Conservation (phyloP, 2,113 vertebrate genomes). For the Amphilophus citrinellus region DNA sequence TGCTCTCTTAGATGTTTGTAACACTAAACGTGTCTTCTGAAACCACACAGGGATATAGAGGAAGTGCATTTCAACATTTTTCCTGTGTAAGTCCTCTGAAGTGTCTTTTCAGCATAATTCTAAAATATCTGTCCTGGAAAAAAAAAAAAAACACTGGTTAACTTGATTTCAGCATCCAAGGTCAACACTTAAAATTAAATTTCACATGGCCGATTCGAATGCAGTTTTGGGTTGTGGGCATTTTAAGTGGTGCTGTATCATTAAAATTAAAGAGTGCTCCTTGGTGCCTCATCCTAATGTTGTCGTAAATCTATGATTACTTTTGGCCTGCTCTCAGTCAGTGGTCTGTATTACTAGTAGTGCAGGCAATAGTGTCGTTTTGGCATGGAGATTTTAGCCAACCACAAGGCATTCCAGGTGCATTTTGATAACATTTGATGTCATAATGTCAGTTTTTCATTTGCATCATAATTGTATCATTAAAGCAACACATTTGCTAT, state of each 20-base stretch:
- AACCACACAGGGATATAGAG: background rate
- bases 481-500: background rate
- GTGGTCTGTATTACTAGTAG: conserved; percentile 6
- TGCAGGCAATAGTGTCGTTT: background rate
- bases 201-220: conserved; percentile 53
- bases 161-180: conserved; percentile 55
- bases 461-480: background rate
- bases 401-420: background rate
- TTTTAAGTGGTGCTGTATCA: conserved; percentile 63
- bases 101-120: conserved; percentile 19
- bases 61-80: background rate
- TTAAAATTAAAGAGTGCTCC: conserved; percentile 73
- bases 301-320: conserved; percentile 71
- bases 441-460: background rate
- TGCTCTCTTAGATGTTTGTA: background rate
- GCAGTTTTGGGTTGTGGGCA: conserved; percentile 59
- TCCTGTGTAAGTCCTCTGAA: background rate
- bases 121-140: background rate
- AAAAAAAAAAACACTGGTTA: conserved; percentile 12
- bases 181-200: conserved; percentile 60
- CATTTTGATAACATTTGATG: background rate
- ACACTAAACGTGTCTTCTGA: conserved; percentile 4
- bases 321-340: conserved; percentile 67
- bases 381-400: background rate
- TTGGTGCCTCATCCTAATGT: conserved; percentile 73